These are phyloP conservation scores for Amazonetta brasiliensis DNA, from an alignment of 2,797 vertebrate species.

Conservation along the genomic window DNA sequence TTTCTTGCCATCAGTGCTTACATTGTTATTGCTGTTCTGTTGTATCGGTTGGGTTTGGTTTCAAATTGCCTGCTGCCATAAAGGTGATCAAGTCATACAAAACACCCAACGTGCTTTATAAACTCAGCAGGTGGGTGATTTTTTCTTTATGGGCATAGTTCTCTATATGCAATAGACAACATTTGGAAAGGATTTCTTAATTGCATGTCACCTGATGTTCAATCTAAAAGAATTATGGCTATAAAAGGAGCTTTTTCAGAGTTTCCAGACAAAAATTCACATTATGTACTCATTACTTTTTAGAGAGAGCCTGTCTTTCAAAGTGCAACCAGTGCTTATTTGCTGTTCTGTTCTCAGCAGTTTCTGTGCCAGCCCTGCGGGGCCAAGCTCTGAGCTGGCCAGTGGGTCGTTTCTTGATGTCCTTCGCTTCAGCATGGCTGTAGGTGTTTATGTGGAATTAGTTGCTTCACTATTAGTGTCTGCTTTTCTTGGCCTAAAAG, in stretches of 20 bases:
- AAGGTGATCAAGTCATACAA: accelerated
- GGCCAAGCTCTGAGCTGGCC: background rate
- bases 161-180: accelerated
- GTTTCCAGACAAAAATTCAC: background rate
- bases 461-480: background rate
- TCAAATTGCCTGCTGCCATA: background rate
- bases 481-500: background rate
- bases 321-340: background rate
- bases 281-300: background rate
- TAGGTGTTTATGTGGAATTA: background rate
- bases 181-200: accelerated
- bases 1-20: accelerated
- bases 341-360: background rate
- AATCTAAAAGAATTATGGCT: background rate
- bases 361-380: background rate
- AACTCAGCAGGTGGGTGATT: accelerated
- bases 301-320: background rate
- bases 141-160: accelerated
- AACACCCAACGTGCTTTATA: accelerated
- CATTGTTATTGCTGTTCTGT: background rate
- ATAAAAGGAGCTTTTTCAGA: background rate
- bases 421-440: background rate
- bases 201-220: background rate
- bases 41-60: background rate
- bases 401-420: background rate